A percentile compares a stretch with the other conserved stretches of the same genome.
These are phyloP conservation scores for Tigriopus californicus DNA, from an alignment of 2,888 invertebrate genomes.

Conservation along the genomic window DNA sequence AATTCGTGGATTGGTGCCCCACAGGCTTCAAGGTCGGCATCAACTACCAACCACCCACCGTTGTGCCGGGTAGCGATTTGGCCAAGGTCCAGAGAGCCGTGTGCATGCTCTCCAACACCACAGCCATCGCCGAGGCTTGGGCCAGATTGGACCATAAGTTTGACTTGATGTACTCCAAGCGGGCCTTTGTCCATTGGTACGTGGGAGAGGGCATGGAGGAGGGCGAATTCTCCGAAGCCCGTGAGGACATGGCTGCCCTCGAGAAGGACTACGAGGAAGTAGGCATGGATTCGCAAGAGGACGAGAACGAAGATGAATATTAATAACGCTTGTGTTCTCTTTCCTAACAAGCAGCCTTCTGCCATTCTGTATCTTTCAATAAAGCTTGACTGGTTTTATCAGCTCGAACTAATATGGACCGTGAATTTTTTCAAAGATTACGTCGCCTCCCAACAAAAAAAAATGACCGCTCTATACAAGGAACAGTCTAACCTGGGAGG, in stretches of 20 bases:
- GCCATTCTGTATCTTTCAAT: no score
- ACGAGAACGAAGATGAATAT: constrained; percentile 1
- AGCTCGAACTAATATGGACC: no score
- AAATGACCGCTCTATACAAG: no score
- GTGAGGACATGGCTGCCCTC: constrained; percentile 29
- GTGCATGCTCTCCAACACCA: constrained; percentile 61
- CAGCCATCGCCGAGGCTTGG: constrained; percentile 51
- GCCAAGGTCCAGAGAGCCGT: constrained; percentile 37
- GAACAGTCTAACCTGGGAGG: no score
- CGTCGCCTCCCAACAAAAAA: no score
- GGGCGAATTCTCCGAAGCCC: constrained; percentile 31
- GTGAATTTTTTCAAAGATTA: no score
- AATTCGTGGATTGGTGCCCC: constrained; percentile 89
- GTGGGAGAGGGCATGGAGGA: constrained; percentile 27
- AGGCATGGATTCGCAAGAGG: constrained; percentile 23
- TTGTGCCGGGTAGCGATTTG: constrained; percentile 29
- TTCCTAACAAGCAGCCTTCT: no score
- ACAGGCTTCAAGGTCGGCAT: constrained; percentile 73
- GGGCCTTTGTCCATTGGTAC: constrained; percentile 37
- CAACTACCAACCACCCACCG: constrained; percentile 52
- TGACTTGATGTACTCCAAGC: constrained; percentile 66
- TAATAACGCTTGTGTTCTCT: no score
- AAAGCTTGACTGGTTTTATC: no score
- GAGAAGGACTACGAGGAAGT: constrained; percentile 31
- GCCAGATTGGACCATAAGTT: constrained; percentile 45